These are phyloP conservation scores for Hypotaenidia philippensis DNA, from an alignment of 2,797 vertebrate species.

Conservation along the genomic window DNA sequence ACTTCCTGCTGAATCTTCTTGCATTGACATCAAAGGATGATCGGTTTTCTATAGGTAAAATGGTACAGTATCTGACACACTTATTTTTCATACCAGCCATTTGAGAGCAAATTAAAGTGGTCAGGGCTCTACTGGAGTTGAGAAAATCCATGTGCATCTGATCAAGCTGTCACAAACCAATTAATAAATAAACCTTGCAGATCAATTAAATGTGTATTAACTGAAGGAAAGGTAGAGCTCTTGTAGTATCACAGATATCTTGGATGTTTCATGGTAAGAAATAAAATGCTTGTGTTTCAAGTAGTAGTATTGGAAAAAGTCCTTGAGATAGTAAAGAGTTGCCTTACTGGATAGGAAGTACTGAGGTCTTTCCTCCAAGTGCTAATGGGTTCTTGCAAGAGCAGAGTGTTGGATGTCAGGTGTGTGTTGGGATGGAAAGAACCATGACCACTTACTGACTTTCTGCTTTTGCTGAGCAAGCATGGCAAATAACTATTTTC, in stretches of 20 bases:
- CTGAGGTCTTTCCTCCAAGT: background rate
- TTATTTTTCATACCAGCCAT: background rate
- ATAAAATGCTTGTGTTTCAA: no score
- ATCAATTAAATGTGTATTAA: background rate
- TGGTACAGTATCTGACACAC: rapidly evolving
- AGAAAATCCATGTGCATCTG: rapidly evolving
- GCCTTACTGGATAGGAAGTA: background rate
- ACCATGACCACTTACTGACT: background rate
- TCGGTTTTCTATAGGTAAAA: background rate
- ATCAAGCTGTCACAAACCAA: background rate
- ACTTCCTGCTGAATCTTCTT: background rate
- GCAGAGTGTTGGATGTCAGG: background rate
- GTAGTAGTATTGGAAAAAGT: no score
- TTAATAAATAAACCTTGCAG: background rate
- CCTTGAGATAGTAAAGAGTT: background rate
- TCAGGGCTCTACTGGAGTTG: rapidly evolving
- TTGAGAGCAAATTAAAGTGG: background rate
- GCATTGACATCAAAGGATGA: background rate
- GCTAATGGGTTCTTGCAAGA: no score
- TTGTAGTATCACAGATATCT: background rate
- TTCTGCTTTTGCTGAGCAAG: background rate
- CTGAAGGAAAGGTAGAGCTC: background rate
- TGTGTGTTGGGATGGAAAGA: background rate
- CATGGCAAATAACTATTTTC: background rate
- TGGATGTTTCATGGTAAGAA: no score